Percentiles rank a stretch among this genome's conserved stretches.
Conservation (phyloP, 2,113 vertebrate genomes). For the Chaetorhynchus papuensis region DNA sequence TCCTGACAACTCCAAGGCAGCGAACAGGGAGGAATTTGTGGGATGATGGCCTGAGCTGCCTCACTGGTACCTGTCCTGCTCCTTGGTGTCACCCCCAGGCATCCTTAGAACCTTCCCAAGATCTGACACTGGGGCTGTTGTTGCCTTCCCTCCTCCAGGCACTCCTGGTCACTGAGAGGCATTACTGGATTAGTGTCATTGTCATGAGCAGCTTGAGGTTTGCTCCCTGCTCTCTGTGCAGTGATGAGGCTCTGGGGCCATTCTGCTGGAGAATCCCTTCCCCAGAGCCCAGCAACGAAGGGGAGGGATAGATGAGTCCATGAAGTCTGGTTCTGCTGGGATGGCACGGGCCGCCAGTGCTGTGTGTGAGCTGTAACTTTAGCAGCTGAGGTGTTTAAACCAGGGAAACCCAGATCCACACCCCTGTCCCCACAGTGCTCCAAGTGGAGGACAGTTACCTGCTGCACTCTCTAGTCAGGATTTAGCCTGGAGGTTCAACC, state of each 20-base stretch:
- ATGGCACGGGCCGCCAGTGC: no score
- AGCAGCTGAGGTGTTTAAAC: not conserved
- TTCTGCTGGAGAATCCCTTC: not conserved
- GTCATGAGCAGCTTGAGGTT: not conserved
- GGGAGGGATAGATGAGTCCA: rapidly evolving
- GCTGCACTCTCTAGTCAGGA: not conserved
- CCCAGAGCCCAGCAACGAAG: not conserved
- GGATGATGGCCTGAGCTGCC: not conserved
- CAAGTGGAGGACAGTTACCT: not conserved
- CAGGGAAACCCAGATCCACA: not conserved
- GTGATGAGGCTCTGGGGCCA: rapidly evolving
- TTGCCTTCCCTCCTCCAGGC: not conserved
- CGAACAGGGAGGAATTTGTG: not conserved
- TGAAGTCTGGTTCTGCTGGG: no score
- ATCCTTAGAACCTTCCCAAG: not conserved
- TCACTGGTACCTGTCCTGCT: not conserved
- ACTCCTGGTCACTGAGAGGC: not conserved
- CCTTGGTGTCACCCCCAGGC: not conserved
- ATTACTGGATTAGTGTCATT: not conserved
- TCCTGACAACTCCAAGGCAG: not conserved
- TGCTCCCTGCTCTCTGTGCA: not conserved
- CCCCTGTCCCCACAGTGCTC: not conserved
- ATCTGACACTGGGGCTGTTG: no score
- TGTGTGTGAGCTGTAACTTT: not conserved
- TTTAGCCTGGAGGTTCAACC: not conserved